These are phyloP conservation scores for Girardinichthys multiradiatus DNA, from an alignment of 2,113 vertebrate species.

Conservation along the genomic window DNA sequence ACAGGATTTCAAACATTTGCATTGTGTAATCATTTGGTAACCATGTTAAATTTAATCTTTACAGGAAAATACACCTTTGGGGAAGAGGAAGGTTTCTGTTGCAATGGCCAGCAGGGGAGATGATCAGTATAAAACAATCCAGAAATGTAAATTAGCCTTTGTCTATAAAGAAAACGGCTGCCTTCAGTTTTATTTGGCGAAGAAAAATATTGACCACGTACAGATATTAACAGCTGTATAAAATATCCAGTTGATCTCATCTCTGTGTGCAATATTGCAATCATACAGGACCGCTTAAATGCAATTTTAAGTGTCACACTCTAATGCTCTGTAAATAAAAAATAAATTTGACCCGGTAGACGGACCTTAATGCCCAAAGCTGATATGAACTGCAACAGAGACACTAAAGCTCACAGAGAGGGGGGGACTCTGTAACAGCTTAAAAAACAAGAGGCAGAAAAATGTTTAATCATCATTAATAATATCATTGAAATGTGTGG, in stretches of 20 bases:
- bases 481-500: no score
- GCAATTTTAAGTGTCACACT: no score
- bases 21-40: constrained; percentile 21
- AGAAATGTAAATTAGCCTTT: not conserved
- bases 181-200: not conserved
- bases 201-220: not conserved
- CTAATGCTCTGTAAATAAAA: no score
- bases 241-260: not conserved
- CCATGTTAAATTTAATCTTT: constrained; percentile 10
- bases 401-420: no score
- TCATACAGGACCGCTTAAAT: no score
- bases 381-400: no score
- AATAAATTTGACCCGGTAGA: no score
- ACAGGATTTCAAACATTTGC: constrained; percentile 2
- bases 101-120: constrained; percentile 16
- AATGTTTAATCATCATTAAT: no score
- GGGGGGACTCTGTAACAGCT: no score
- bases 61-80: constrained; percentile 28
- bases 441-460: no score
- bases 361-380: no score
- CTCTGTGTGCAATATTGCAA: no score
- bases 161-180: not conserved
- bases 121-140: not conserved
- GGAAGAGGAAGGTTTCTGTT: constrained; percentile 12
- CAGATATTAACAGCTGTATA: not conserved